phyloP scores from a whole-genome alignment of 2,797 vertebrate species.

The Linurgus olivaceus region DNA sequence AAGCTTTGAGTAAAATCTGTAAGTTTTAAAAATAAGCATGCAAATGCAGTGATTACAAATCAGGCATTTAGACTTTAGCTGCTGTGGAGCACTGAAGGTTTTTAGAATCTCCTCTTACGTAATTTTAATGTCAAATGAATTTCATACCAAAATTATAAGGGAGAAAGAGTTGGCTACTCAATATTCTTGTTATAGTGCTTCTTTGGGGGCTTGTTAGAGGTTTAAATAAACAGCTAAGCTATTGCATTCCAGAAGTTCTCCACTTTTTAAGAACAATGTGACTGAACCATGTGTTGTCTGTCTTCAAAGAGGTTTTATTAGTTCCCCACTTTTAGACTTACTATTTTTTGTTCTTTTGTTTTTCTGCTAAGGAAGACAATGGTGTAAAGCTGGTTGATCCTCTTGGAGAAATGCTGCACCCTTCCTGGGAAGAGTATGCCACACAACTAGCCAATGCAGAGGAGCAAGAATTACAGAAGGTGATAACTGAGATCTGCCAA shows the following conservation, averaged over 20 bases:
- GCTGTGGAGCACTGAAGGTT: background rate
- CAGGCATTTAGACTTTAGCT: background rate
- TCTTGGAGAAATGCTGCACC: slow-evolving; percentile 92
- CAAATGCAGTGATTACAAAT: background rate
- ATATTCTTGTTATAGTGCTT: accelerated
- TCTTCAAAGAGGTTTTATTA: background rate
- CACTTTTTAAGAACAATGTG: background rate
- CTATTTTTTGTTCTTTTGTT: background rate
- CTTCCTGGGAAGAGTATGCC: slow-evolving; percentile 89
- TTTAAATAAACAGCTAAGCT: background rate
- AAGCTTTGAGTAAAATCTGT: background rate
- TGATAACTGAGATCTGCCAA: slow-evolving; percentile 79
- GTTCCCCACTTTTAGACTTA: background rate
- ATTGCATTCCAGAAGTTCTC: background rate
- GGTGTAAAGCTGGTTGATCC: slow-evolving; percentile 94
- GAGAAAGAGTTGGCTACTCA: background rate
- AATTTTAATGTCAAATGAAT: background rate
- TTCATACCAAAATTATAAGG: background rate
- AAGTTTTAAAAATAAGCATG: background rate
- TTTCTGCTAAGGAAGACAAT: slow-evolving; percentile 86
- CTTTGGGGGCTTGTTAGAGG: background rate
- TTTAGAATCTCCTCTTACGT: background rate
- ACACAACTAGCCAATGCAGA: slow-evolving; percentile 90
- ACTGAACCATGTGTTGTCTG: background rate
- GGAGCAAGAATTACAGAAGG: slow-evolving; percentile 75